Base-by-base conservation (phyloP, 2,888 invertebrate genomes). In the Iselma pallidipennis region DNA sequence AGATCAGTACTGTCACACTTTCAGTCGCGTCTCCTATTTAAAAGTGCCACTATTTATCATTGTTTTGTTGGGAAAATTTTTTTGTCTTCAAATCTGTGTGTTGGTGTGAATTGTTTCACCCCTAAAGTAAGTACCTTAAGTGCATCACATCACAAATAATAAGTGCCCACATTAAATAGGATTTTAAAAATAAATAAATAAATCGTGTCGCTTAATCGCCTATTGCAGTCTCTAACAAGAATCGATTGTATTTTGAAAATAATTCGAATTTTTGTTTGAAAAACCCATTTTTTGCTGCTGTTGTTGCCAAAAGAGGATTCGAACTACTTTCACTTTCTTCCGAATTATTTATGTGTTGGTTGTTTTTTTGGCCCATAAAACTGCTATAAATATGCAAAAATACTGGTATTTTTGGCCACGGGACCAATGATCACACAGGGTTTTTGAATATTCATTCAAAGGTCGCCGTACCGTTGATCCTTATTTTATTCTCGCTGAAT, bases 1-100 rank as follows among this genome's bases (percentile, higher is more conserved):
- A 55, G 57, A 60, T 63, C 63, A 63, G 63, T 63, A 56, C 55
- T 62, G 63, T 55, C 56, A 57, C 55, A 57, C 55, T 58, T 49
- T 50, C n/a, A 57, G 49, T 50, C 49, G 61, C 48, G 61, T 57
- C 54, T 57, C 57, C 53, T 19, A n/a, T n/a, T n/a, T n/a, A n/a
- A n/a, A n/a, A n/a, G n/a, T n/a, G n/a, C n/a, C n/a, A n/a, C n/a
- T n/a, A n/a, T n/a, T n/a, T n/a, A n/a, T n/a, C n/a, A n/a, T n/a
- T n/a, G n/a, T n/a, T n/a, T n/a, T n/a, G n/a, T n/a, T n/a, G n/a
- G n/a, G n/a, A n/a, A n/a, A n/a, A n/a, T n/a, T n/a, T n/a, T n/a
- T n/a, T n/a, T n/a, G n/a, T n/a, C n/a, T n/a, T n/a, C n/a, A n/a
- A n/a, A n/a, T n/a, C n/a, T n/a, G n/a, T n/a, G n/a, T n/a, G n/a